A percentile compares a stretch with the other conserved stretches of the same genome.
phyloP scores from a whole-genome alignment of 2,797 vertebrate genomes.

The Notoglanidium macrostoma region DNA sequence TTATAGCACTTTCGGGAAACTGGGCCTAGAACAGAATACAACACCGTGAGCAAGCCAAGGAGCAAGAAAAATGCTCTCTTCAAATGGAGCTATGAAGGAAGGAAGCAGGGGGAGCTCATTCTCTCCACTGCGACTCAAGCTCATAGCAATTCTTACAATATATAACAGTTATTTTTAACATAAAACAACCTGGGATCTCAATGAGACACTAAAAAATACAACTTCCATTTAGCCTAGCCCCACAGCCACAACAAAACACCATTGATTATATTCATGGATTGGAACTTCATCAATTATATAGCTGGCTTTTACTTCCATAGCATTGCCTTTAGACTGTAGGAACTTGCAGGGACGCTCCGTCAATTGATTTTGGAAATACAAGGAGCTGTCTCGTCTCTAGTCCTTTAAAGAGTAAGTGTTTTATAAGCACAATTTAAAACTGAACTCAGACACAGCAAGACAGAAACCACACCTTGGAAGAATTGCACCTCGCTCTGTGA shows the following conservation, averaged over 20 bases:
- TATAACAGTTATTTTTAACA: neutral
- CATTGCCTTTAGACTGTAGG: slow-evolving; percentile 3
- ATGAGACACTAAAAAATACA: slow-evolving; percentile 6
- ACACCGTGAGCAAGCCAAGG: neutral
- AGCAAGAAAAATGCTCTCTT: neutral
- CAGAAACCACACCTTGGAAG: slow-evolving; percentile 17
- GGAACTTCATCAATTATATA: slow-evolving; percentile 32
- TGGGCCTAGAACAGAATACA: neutral
- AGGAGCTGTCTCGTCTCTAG: slow-evolving; percentile 38
- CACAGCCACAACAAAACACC: neutral
- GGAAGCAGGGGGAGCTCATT: neutral
- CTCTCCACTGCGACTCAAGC: neutral
- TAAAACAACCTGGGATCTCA: slow-evolving; percentile 4
- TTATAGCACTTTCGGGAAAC: neutral
- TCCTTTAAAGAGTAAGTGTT: slow-evolving; percentile 40
- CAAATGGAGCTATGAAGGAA: neutral
- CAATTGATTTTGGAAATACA: slow-evolving; percentile 50
- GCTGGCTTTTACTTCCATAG: slow-evolving; percentile 24
- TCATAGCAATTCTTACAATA: neutral
- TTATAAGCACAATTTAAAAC: slow-evolving; percentile 45
- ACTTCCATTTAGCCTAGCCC: neutral
- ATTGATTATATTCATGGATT: slow-evolving; percentile 38
- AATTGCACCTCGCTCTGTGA: neutral
- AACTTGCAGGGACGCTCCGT: slow-evolving; percentile 20
- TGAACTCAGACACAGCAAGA: slow-evolving; percentile 22